Base-by-base conservation (phyloP, 2,113 vertebrate species). In the Tyrannus savana region DNA sequence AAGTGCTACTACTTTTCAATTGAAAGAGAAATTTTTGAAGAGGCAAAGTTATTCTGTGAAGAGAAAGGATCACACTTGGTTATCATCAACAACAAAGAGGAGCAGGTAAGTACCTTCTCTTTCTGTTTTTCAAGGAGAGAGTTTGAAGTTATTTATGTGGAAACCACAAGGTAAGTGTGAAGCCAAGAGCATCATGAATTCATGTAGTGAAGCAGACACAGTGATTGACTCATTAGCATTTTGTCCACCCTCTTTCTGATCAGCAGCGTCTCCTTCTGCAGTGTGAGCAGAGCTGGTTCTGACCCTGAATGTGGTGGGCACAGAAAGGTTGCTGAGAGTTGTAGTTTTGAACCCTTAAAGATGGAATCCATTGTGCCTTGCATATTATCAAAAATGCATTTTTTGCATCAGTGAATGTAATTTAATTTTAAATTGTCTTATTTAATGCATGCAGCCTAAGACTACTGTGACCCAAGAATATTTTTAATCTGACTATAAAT, bases 1-100 rank as follows among this genome's bases (percentile, higher is more conserved):
- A 99, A 98, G 83, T 99, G 99, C 96, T 99, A 99, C 97, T 98
- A 98, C 90, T 99, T 99, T 97, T 99, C 99, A 63, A 90, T 92
- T 85, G 98, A 99, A 94, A 97, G 96, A 93, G 98, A 98, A 77
- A 98, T 97, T 90, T 99, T 99, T 88, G 98, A 99, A 89, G 98
- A 99, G 6, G 98, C 99, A 19, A 98, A 98, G 78, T 89, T 97
- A 66, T 97, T 96, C 68, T 99, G 99, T 87, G 97, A 98, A 96
- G 97, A 98, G 24, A 97, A 91, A 76, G 98, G 95, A 77, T 98
- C 99, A 3, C 98, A 92, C 19, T 92, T 99, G 83, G 90, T 99
- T 96, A 98, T 99, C 96, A 98, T 99, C 95, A 98, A 98, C 42
- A 97, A 98, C 44, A 97, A 97, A 96, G 99, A 99, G 47, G 99